These are phyloP conservation scores for Ectropis grisescens DNA, from an alignment of 1,140 invertebrate species.

Conservation along the genomic window DNA sequence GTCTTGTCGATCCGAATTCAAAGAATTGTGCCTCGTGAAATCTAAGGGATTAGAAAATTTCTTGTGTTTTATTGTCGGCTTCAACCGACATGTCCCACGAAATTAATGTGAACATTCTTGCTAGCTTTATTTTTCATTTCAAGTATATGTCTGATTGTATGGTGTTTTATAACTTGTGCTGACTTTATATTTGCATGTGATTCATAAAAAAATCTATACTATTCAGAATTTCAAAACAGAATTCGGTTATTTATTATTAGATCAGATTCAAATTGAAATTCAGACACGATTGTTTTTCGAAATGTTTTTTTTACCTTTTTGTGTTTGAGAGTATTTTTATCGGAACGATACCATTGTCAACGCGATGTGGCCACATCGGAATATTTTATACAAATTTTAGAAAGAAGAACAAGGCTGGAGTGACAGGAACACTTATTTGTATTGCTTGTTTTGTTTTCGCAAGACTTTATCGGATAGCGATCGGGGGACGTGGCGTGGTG, in stretches of 20 bases:
- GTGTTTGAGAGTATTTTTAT: conserved; percentile 38
- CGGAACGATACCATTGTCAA: conserved; percentile 36
- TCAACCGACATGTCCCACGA: no score
- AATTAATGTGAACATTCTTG: no score
- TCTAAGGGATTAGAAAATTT: conserved; percentile 39
- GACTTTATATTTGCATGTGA: no score
- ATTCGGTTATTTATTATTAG: conserved; percentile 7
- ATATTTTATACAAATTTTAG: conserved; percentile 69
- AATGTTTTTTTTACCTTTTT: conserved; percentile 20
- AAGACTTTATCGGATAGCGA: conserved; percentile 51
- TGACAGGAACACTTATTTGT: conserved; percentile 64
- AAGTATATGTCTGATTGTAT: no score
- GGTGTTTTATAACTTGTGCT: no score
- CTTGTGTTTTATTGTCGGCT: no score
- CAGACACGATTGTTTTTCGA: conserved; percentile 15
- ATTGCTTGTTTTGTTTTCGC: conserved; percentile 58
- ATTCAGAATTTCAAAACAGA: no score
- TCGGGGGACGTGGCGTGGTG: conserved; percentile 40
- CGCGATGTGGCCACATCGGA: conserved; percentile 42
- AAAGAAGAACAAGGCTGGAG: conserved; percentile 59
- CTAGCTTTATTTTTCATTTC: no score
- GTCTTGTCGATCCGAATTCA: conserved; percentile 39
- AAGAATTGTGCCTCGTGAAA: conserved; percentile 41
- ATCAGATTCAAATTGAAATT: conserved; percentile 15
- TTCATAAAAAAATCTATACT: no score